Conservation (phyloP, 2,797 vertebrate genomes). For the Sciaenops ocellatus region DNA sequence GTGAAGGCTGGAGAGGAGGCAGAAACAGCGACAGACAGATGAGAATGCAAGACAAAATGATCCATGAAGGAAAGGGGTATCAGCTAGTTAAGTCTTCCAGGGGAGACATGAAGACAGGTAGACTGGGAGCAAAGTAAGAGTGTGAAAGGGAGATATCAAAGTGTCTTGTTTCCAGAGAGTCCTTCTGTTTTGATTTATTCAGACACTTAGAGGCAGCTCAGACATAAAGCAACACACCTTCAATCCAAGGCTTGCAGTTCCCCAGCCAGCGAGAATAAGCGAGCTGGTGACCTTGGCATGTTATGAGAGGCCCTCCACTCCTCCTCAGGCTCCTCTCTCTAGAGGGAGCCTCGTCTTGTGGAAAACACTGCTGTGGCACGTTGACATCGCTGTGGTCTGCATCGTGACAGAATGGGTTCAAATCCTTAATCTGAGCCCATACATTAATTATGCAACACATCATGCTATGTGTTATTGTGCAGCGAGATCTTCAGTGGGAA, state of each 20-base stretch:
- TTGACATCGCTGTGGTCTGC: neutral
- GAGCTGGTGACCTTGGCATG: constrained; percentile 63
- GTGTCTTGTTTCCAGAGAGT: constrained; percentile 28
- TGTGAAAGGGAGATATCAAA: constrained; percentile 23
- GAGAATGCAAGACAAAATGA: neutral
- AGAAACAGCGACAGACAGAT: neutral
- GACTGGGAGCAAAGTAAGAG: neutral
- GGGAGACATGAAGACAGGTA: constrained; percentile 18
- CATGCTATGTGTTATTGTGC: constrained; percentile 9
- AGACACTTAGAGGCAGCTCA: constrained; percentile 43
- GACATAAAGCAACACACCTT: constrained; percentile 54
- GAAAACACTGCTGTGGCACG: constrained; percentile 33
- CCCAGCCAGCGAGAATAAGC: constrained; percentile 18
- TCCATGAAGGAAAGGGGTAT: neutral
- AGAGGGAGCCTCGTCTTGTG: constrained; percentile 49
- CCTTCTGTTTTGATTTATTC: constrained; percentile 64
- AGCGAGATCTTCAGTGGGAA: neutral
- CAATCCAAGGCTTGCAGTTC: constrained; percentile 49
- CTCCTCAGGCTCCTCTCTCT: constrained; percentile 54
- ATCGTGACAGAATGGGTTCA: constrained; percentile 65
- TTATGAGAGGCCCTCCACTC: constrained; percentile 57
- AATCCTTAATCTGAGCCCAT: constrained; percentile 38
- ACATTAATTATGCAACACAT: constrained; percentile 53
- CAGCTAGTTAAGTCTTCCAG: neutral
- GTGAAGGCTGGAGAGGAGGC: neutral